Evolutionary conservation across 2,797 vertebrate species (phyloP), one percentile per base, ranked within the genome.

Genomic region (Chaenodraco wilsoni): DNA sequence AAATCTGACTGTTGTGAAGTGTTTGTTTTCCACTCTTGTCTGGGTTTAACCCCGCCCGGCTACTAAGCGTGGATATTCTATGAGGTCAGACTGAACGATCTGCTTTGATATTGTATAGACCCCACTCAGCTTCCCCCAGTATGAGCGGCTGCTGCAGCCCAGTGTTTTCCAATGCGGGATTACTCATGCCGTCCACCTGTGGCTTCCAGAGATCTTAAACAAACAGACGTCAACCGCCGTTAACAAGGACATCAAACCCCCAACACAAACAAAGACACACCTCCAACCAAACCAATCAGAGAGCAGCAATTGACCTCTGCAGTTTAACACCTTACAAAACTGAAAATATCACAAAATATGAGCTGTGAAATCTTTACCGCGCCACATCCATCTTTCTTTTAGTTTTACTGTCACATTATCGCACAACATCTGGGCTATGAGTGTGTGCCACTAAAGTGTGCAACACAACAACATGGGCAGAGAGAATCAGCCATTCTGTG

Each of bases 31-130:
- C 63, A 69, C 69, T 72, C 76, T 52, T 33, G 65, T 63, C 84
- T 61, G 79, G 72, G 46, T 77, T 84, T 84, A 84, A 84, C 87
- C 84, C 84, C 5, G 61, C 37, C 56, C 3, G 43, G 4, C 75
- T 14, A 76, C 79, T 19, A n/a, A 54, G 76, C 75, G 60, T 10
- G 57, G 73, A 64, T 69, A 74, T 0, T 50, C 52, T 52, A 33
- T 56, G 83, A 91, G 84, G 84, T 87, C 84, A 80, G 74, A 45
- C 78, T 58, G 52, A 90, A 90, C 62, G 79, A 90, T 88, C 85
- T 59, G 79, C 84, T 86, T 84, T 87, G 88, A 89, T 87, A 84
- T 87, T 89, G 89, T 83, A 87, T 76, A 82, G 84, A 81, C 72
- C 61, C 17, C 77, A 33, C 83, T 81, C 84, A 44, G 77, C 73